These are phyloP conservation scores for Hofmannophila pseudospretella DNA, from an alignment of 2,888 invertebrate genomes.

Conservation along the genomic window DNA sequence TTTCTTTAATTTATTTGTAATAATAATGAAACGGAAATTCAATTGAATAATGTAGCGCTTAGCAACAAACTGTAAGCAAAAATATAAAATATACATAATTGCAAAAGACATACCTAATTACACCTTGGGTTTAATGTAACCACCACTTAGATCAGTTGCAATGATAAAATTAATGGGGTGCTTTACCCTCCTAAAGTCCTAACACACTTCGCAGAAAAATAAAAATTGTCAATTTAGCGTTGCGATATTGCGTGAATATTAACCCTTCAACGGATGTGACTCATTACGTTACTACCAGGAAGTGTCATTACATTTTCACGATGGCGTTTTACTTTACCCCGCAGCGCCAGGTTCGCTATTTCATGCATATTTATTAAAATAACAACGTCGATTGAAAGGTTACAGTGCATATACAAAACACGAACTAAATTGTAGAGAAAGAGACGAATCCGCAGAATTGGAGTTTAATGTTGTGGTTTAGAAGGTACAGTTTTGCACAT, in stretches of 20 bases:
- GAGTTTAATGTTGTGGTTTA: conserved; percentile 58
- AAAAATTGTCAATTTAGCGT: conserved; percentile 56
- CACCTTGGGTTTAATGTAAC: too few relatives aligned
- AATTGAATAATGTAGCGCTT: too few relatives aligned
- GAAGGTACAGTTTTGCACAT: conserved; percentile 63
- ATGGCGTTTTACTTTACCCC: conserved; percentile 70
- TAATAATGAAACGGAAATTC: too few relatives aligned
- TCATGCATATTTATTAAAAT: conserved; percentile 78
- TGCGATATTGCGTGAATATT: conserved; percentile 66
- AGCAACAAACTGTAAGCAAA: too few relatives aligned
- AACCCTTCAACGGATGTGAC: conserved; percentile 73
- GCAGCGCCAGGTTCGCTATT: conserved; percentile 59
- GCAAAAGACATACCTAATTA: too few relatives aligned
- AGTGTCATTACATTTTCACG: conserved; percentile 76
- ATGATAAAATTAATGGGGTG: conserved; percentile 28
- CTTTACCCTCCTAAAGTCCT: conserved; percentile 22
- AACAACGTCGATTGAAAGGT: conserved; percentile 75
- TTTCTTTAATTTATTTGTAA: too few relatives aligned
- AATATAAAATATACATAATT: too few relatives aligned
- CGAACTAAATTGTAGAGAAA: conserved; percentile 59
- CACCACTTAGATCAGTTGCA: neutral
- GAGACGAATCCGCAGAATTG: conserved; percentile 45
- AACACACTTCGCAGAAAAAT: conserved; percentile 32
- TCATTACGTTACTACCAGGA: conserved; percentile 73
- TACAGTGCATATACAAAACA: conserved; percentile 73